Base-by-base conservation (phyloP, 2,888 invertebrate species). In the Serripes groenlandicus region DNA sequence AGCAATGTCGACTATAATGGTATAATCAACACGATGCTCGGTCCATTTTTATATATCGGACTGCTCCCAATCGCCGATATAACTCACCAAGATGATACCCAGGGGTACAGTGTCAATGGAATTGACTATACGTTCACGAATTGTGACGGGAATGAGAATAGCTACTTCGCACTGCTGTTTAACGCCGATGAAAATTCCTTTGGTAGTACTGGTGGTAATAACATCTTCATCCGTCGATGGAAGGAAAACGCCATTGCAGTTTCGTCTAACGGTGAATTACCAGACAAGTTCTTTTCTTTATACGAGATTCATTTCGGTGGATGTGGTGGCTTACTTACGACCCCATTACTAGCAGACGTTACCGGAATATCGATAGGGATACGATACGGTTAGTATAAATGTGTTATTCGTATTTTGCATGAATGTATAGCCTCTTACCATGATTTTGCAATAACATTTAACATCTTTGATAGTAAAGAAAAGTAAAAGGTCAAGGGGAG, bases 91-190 rank as follows among this genome's bases (percentile, higher is more conserved):
- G 26, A 26, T 26, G 58, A 58, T 58, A 26, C 23, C 26, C 11
- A 58, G 4, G 58, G 58, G 4, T 58, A 26, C 26, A n/a, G 26
- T 11, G 26, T 58, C 1, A 26, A 58, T 15, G 58, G 26, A n/a
- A 26, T 4, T 3, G 58, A 58, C 15, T 3, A 9, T 58, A 58
- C 26, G 23, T 58, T 58, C 58, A 58, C 15, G 3, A 58, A 58
- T n/a, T 58, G 58, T 28, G 58, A 58, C 26, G 58, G 58, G 15
- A 58, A 58, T 26, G 26, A 58, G n/a, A 58, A 58, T 58, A 26
- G 9, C 9, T 58, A 58, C 26, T 58, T 58, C 26, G 58, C 26
- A 7, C 9, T 26, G 3, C 15, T 58, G 58, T 58, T 58, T 15
- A 58, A 58, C 15, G 9, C 58, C 11, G 26, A 11, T 28, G 15